A percentile compares a stretch with the other conserved stretches of the same genome.
Conservation (phyloP, 2,797 vertebrate species). For the Thunnus albacares region DNA sequence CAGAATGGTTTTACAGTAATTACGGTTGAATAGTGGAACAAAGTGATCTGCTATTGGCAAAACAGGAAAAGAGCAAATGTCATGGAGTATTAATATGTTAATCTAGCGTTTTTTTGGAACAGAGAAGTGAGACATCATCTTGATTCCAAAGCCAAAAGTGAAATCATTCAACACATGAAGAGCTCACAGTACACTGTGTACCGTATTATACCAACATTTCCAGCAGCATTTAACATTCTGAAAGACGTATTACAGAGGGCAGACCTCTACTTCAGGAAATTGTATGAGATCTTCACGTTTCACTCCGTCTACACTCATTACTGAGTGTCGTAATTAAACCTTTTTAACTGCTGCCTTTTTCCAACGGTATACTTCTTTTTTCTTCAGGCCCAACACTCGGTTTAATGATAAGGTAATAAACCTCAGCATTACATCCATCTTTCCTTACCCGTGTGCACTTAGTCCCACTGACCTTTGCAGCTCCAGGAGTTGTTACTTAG, state of each 20-base stretch:
- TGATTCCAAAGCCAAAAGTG: conserved; percentile 35
- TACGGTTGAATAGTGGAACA: conserved; percentile 44
- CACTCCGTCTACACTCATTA: neutral
- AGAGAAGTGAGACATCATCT: conserved; percentile 29
- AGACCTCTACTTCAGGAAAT: neutral
- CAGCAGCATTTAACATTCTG: conserved; percentile 19
- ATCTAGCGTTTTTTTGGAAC: conserved; percentile 24
- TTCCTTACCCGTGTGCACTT: conserved; percentile 38
- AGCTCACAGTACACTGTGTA: neutral
- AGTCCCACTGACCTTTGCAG: conserved; percentile 58
- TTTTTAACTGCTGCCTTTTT: conserved; percentile 20
- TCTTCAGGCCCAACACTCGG: conserved; percentile 5
- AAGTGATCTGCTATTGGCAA: conserved; percentile 58
- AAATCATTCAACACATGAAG: conserved; percentile 20
- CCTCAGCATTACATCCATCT: conserved; percentile 40
- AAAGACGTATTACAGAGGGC: conserved; percentile 7
- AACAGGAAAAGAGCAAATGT: conserved; percentile 56
- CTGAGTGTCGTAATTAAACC: conserved; percentile 15
- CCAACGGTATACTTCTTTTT: neutral
- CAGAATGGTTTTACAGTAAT: conserved; percentile 56
- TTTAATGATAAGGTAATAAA: conserved; percentile 51
- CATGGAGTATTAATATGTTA: conserved; percentile 53
- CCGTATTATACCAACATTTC: conserved; percentile 21
- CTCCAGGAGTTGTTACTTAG: conserved; percentile 49
- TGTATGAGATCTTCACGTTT: neutral